phyloP scores from a whole-genome alignment of 2,113 vertebrate genomes.

The Strix uralensis region DNA sequence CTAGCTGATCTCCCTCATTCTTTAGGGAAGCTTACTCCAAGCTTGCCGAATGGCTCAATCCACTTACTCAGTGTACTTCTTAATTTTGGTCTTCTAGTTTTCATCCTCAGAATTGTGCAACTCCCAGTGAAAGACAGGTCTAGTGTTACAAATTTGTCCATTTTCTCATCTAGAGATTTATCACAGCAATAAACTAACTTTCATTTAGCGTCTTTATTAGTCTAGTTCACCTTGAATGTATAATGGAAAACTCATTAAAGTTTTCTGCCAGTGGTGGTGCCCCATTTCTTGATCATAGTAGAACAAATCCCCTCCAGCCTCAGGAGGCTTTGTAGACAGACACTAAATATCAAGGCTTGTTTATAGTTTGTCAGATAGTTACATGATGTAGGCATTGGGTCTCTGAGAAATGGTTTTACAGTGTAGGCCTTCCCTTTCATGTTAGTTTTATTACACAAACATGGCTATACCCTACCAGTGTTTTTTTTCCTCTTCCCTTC shows the following conservation, averaged over 20 bases:
- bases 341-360: neutral
- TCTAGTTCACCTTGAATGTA: conserved; percentile 7
- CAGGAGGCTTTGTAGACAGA: neutral
- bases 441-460: neutral
- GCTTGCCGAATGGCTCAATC: neutral
- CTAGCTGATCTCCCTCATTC: neutral
- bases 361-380: neutral
- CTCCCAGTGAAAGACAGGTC: neutral
- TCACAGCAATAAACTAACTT: neutral
- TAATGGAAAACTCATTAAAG: neutral
- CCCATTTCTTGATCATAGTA: neutral
- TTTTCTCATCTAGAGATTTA: conserved; percentile 5
- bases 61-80: neutral
- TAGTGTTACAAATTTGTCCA: neutral
- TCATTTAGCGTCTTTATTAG: conserved; percentile 8
- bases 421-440: neutral
- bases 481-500: neutral
- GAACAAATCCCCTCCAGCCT: neutral
- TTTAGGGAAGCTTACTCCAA: neutral
- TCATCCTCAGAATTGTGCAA: neutral
- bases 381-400: neutral
- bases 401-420: neutral
- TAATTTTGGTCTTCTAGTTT: neutral
- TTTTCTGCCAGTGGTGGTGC: neutral
- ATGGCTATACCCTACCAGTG: neutral